A percentile compares a stretch with the other conserved stretches of the same genome.
Conservation (phyloP, 1,140 invertebrate genomes). For the Calliopsis andreniformis region DNA sequence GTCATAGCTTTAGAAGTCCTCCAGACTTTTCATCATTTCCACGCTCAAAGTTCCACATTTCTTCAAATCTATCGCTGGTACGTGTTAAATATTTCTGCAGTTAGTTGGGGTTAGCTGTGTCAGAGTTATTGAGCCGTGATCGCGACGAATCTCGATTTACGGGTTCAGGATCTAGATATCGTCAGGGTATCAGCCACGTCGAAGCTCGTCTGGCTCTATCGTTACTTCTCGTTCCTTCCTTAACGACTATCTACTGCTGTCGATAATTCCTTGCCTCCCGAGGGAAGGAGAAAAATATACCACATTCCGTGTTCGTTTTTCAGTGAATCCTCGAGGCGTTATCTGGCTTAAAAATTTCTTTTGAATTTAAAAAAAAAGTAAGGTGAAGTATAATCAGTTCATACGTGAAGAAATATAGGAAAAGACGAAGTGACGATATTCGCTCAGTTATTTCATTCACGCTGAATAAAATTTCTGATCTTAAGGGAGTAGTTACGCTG, state of each 20-base stretch:
- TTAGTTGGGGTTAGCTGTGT: slow-evolving; percentile 44
- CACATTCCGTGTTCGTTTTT: background rate
- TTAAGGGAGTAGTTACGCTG: too few species aligned
- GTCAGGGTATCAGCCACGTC: slow-evolving; percentile 40
- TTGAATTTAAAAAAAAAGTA: too few species aligned
- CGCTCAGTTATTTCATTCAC: too few species aligned
- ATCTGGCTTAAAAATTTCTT: background rate
- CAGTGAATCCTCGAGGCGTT: background rate
- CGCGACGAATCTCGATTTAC: slow-evolving; percentile 50
- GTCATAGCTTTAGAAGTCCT: too few species aligned
- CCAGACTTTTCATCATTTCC: too few species aligned
- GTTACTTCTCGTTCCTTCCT: slow-evolving; percentile 17
- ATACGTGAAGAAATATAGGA: too few species aligned
- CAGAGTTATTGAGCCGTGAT: slow-evolving; percentile 36
- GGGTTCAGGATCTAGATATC: slow-evolving; percentile 36
- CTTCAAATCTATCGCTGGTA: background rate
- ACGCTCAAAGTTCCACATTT: too few species aligned
- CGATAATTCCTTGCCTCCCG: background rate
- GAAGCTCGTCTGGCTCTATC: slow-evolving; percentile 12
- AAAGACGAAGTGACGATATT: too few species aligned
- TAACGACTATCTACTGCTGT: slow-evolving; percentile 21
- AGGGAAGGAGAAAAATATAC: too few species aligned
- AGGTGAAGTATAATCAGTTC: too few species aligned
- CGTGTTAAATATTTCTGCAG: slow-evolving; percentile 29
- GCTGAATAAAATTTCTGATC: too few species aligned